Evolutionary conservation across 2,797 vertebrate genomes (phyloP).

Genomic region (Salarias fasciatus): DNA sequence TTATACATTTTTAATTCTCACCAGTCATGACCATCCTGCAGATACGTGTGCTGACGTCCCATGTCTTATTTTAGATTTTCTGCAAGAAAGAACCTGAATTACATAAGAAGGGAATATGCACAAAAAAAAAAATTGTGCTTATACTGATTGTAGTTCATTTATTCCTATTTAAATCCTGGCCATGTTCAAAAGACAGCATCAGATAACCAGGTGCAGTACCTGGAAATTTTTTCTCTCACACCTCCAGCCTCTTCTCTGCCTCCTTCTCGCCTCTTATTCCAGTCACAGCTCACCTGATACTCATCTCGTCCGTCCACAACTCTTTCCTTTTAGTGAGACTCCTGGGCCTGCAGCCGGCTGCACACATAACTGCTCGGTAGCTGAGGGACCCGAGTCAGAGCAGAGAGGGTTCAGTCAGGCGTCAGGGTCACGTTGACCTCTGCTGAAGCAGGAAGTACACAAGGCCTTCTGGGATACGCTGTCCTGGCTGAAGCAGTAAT

Average conservation of each 20-base stretch:
- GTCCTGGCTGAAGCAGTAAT: slow-evolving; percentile 41
- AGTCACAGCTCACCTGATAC: slow-evolving; percentile 33
- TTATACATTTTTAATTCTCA: slow-evolving; percentile 64
- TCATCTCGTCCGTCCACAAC: slow-evolving; percentile 21
- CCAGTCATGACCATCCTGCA: slow-evolving; percentile 30
- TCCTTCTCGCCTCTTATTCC: slow-evolving; percentile 1
- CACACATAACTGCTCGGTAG: slow-evolving; percentile 26
- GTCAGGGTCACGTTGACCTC: slow-evolving; percentile 72
- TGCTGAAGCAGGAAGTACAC: slow-evolving; percentile 52
- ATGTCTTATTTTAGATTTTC: slow-evolving; percentile 57
- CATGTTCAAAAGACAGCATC: background rate
- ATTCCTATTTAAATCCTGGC: background rate
- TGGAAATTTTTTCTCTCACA: background rate
- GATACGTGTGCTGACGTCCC: slow-evolving; percentile 40
- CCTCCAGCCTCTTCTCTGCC: background rate
- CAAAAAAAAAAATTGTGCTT: too few species aligned
- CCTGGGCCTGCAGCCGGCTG: slow-evolving; percentile 5
- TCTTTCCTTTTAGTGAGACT: slow-evolving; percentile 26
- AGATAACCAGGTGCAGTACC: background rate
- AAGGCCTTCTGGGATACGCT: slow-evolving; percentile 52
- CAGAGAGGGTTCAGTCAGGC: slow-evolving; percentile 49
- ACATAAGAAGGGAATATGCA: slow-evolving; percentile 12
- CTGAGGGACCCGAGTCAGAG: too few species aligned
- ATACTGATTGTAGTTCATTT: background rate
- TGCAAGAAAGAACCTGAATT: slow-evolving; percentile 42